Conservation (phyloP, 2,797 vertebrate species). For the Xenentodon cancila region DNA sequence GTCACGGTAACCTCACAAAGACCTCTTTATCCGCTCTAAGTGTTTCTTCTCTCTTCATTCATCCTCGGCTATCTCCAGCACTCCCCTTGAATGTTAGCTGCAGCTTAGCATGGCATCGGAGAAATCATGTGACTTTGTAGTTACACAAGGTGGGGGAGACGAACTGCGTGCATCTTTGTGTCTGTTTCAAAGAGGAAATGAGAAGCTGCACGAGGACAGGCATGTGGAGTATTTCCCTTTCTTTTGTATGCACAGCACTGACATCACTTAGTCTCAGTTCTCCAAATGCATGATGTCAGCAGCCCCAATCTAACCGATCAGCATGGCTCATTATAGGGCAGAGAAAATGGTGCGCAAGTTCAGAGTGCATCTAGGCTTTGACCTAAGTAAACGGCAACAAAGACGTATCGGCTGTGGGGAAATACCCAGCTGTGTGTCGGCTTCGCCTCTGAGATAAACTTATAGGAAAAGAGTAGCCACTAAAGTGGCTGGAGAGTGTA, state of each 20-base stretch:
- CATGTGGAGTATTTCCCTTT: constrained; percentile 12
- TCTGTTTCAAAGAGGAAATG: constrained; percentile 30
- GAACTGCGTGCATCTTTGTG: constrained; percentile 8
- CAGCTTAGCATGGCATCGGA: constrained; percentile 44
- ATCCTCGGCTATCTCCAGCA: constrained; percentile 35
- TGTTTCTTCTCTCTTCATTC: constrained; percentile 26
- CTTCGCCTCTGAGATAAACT: constrained; percentile 40
- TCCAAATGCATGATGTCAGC: constrained; percentile 41
- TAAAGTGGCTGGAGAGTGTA: too few species aligned
- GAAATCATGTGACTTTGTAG: constrained; percentile 72
- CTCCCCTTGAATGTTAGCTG: constrained; percentile 40
- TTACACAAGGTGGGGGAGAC: constrained; percentile 29
- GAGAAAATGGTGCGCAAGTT: constrained; percentile 37
- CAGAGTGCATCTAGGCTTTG: constrained; percentile 44
- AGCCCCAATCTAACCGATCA: constrained; percentile 40
- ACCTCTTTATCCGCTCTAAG: constrained; percentile 63
- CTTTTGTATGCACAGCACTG: constrained; percentile 26
- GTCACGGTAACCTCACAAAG: constrained; percentile 73
- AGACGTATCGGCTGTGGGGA: constrained; percentile 55
- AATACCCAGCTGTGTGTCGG: constrained; percentile 34
- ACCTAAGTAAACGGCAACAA: constrained; percentile 37
- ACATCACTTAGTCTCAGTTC: constrained; percentile 37
- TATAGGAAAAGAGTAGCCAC: constrained; percentile 12
- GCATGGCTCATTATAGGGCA: constrained; percentile 5
- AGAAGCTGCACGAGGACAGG: constrained; percentile 34